phyloP scores from a whole-genome alignment of 1,140 invertebrate species.

The Bombyx mori region ASM3026992v2 NC_085111.1:10865501-10866000 shows the following conservation, averaged over 20 bases:
- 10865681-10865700: constrained; percentile 12
- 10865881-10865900: no score
- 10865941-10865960: no score
- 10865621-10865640: not conserved
- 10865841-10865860: no score
- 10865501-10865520: no score
- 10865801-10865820: constrained; percentile 9
- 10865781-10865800: constrained; percentile 20
- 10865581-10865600: constrained; percentile 13
- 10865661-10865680: no score
- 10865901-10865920: no score
- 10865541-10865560: not conserved
- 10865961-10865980: no score
- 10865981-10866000: no score
- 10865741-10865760: constrained; percentile 50
- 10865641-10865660: no score
- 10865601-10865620: constrained; percentile 24
- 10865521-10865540: no score
- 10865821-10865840: constrained; percentile 12
- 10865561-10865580: constrained; percentile 20
- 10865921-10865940: no score
- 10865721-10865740: constrained; percentile 46
- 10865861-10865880: no score
- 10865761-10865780: constrained; percentile 37
- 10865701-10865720: constrained; percentile 25